Base-by-base conservation (phyloP, 2,888 invertebrate genomes). In the Caenorhabditis afra region DNA sequence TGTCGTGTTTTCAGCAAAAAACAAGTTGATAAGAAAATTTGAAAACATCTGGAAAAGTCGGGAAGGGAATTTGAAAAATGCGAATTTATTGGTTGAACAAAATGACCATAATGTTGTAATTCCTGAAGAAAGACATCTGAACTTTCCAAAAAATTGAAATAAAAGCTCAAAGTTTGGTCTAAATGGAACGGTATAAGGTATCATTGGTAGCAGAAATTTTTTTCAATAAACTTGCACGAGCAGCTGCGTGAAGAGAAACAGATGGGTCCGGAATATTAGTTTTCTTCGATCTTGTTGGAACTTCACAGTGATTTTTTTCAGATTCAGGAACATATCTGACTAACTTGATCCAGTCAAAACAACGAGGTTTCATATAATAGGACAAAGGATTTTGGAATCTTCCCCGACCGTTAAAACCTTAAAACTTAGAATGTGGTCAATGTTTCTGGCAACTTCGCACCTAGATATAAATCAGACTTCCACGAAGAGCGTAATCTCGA, bases 401-500 rank as follows among this genome's bases (percentile, higher is more conserved):
- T 14, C 83, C 83, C 22, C 81, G 75, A 11, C 79, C 58, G 16
- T 83, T 81, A 52, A 83, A 83, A 16, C 82, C 82, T 82, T 45
- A 35, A 53, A 23, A 14, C 16, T n/a, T n/a, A n/a, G 14, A 29
- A 61, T 18, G 20, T 45, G 2, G 45, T 16, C 16, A 47, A 11
- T 58, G 20, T 49, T 47, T 23, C 1, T 3, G 12, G n/a, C 52
- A 16, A 14, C 7, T n/a, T n/a, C 50, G 23, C 12, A 82, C 84
- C 84, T 4, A 84, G 20, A 62, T 61, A 81, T 0, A 82, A 52
- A 37, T 80, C 74, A 0, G 67, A 18, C 45, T 79, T 79, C 61
- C 76, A 80, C 4, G 75, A 64, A 5, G 81, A 81, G 22, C 80
- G 80, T 37, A 84, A 20, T 16, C 78, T 49, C 1, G 84, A 80